Evolutionary conservation across 2,113 vertebrate genomes (phyloP), one percentile per base, ranked within the genome.

Genomic region (Orthonyx spaldingii): DNA sequence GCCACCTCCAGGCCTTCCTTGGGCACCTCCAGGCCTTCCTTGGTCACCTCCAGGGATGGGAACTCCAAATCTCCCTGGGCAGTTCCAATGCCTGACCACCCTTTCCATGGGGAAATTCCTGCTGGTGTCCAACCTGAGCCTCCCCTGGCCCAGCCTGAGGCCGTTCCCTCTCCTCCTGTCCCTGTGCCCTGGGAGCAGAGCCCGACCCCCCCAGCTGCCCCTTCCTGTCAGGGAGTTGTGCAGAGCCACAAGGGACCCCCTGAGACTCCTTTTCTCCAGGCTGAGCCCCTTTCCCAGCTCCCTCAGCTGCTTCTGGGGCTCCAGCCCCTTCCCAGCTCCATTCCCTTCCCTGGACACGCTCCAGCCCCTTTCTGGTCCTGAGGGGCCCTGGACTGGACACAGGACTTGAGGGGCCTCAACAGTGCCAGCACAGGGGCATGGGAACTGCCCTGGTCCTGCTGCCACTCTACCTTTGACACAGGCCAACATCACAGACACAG

Each of bases 1-100:
- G 50, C 17, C 26, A 49, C 1, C 0, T 30, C 47, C 56, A 70
- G 39, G 0, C 15, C 11, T 46, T 30, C 19, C 39, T 5, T 39
- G 28, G 47, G 0, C 39, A 47, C 19, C 13, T 55, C 41, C 49
- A 47, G 69, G 69, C 15, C 11, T 46, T 30, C 19, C 39, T 5
- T 39, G 28, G 47, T 0, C 39, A 47, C 19, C 13, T 55, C 41
- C 49, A 47, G 69, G 69, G 22, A 3, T 64, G 49, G 18, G 21
- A 0, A 37, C 27, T 33, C 33, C 57, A 46, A 11, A 44, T 16
- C 10, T 44, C 47, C 47, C 16, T 61, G 66, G 56, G 35, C 55
- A 70, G 32, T 60, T 0, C 22, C 57, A 33, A 3, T 0, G 22
- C 39, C 39, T 37, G 27, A 33, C 0, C 32, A 32, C 39, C 39